Base-by-base conservation (phyloP, 92 coral and sea anemone species). In the Blastomussa wellsi region DNA sequence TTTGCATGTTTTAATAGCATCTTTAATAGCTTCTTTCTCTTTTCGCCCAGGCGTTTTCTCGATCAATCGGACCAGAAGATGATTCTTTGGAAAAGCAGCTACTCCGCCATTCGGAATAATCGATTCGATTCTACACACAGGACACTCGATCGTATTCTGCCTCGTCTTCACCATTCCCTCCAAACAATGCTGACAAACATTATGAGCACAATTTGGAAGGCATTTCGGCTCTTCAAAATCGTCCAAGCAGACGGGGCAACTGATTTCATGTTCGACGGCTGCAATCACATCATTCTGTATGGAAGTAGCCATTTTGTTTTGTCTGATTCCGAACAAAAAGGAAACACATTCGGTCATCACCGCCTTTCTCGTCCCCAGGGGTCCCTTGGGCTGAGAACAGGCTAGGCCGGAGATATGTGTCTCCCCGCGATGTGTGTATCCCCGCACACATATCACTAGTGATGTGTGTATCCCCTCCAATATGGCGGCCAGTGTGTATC, bases 121-220 rank as follows among this genome's bases (percentile, higher is more conserved):
- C 0, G 91, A 88, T 37, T 78, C 78, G 17, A 78, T 79, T 33
- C 91, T 88, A 78, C 91, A 88, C 48, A 78, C 82, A 0, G 91
- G 91, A 44, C 88, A 88, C 62, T 88, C 91, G 39, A 88, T 60
- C 0, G 35, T 5, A 38, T 59, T 42, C 12, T 35, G 37, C 19
- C 52, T 75, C 32, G 35, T 83, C 78, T 76, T 52, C 0, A 79
- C 62, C 81, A 90, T 69, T 65, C 79, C 84, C 47, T 77, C 80
- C 19, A 87, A 71, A 36, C 90, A 87, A 32, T 81, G 78, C 32
- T 83, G 79, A 32, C 93, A 90, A n/a, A 90, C 82, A 52, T 83
- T 90, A 52, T 90, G 93, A 31, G 89, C 93, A 32, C 93, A 90
- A 52, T 67, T 86, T n/a, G 93, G 93, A 67, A 90, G 87, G 60